Evolutionary conservation across 2,888 invertebrate species (phyloP).

Genomic region (Brachypalpus laphriformis): DNA sequence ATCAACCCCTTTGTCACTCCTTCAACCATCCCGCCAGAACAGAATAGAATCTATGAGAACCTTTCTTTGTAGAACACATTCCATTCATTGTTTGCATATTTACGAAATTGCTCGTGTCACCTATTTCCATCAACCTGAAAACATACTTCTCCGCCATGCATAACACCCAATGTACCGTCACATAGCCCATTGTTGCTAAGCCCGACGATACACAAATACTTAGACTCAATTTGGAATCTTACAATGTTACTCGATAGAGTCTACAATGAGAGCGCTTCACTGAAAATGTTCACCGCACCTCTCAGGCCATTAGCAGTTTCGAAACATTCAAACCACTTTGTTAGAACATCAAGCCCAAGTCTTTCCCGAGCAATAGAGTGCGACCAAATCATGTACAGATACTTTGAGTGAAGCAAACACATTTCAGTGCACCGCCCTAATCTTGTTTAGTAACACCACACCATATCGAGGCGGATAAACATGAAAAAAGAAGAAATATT

Average conservation of each 20-base stretch:
- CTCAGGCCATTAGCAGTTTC: slow-evolving; percentile 60
- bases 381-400: too few relatives aligned
- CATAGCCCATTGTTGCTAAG: slow-evolving; percentile 40
- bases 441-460: slow-evolving; percentile 38
- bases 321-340: slow-evolving; percentile 35
- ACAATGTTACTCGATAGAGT: slow-evolving; percentile 17
- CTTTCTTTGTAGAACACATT: slow-evolving; percentile 8
- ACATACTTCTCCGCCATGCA: slow-evolving; percentile 5
- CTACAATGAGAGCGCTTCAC: slow-evolving; percentile 31
- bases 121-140: slow-evolving; percentile 41
- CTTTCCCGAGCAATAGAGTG: slow-evolving; percentile 2
- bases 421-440: slow-evolving; percentile 11
- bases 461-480: slow-evolving; percentile 15
- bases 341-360: slow-evolving; percentile 34
- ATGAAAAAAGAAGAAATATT: slow-evolving; percentile 9
- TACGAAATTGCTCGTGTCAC: slow-evolving; percentile 54
- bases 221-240: slow-evolving; percentile 32
- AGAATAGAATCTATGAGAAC: background rate
- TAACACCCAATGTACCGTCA: slow-evolving; percentile 24
- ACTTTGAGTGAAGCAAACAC: slow-evolving; percentile 9
- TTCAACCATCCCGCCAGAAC: background rate
- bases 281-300: slow-evolving; percentile 50
- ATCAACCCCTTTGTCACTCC: background rate
- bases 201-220: slow-evolving; percentile 14
- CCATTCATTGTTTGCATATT: slow-evolving; percentile 43